phyloP scores from a whole-genome alignment of 2,113 vertebrate species.

The Leptodactylus fuscus region DNA sequence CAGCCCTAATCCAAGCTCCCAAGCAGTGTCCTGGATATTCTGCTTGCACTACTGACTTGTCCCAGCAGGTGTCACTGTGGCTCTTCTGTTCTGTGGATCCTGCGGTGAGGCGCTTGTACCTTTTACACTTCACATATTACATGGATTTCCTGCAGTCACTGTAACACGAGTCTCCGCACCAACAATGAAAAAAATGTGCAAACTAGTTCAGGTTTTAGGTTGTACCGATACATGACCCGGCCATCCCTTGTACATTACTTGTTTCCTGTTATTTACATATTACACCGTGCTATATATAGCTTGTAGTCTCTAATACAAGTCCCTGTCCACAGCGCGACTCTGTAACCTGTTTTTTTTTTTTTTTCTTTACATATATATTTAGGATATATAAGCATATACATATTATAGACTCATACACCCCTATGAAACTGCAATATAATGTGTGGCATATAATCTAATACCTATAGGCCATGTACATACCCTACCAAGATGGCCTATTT shows the following conservation, averaged over 20 bases:
- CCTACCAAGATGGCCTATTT: too few species aligned
- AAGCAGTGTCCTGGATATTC: background rate
- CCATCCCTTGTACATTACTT: background rate
- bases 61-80: slow-evolving; percentile 25
- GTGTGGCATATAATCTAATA: too few species aligned
- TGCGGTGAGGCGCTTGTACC: background rate
- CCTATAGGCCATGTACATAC: too few species aligned
- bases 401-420: too few species aligned
- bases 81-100: background rate
- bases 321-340: background rate
- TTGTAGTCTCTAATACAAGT: background rate
- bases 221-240: background rate
- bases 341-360: background rate
- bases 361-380: too few species aligned
- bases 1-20: too few species aligned
- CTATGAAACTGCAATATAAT: too few species aligned
- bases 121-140: background rate
- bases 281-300: background rate
- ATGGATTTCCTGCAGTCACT: background rate
- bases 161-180: background rate
- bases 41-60: background rate
- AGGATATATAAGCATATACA: too few species aligned
- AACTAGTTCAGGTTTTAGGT: background rate
- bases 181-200: background rate
- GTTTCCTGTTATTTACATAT: background rate